A percentile compares a stretch with the other conserved stretches of the same genome.
Conservation (phyloP, 2,113 vertebrate genomes). For the Ginglymostoma cirratum region DNA sequence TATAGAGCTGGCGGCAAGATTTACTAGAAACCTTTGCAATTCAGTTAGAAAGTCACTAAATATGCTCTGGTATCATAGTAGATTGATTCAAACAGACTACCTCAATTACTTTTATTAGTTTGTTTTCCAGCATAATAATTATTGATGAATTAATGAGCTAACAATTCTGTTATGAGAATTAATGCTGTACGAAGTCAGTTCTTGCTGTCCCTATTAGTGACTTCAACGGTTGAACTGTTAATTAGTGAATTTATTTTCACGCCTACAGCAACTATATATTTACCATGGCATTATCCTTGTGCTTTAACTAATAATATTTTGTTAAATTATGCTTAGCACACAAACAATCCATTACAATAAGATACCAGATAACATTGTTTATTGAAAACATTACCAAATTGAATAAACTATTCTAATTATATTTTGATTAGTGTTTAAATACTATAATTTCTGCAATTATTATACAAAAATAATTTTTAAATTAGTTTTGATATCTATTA, state of each 20-base stretch:
- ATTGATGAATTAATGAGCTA: background rate
- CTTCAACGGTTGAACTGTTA: background rate
- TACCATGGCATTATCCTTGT: background rate
- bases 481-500: background rate
- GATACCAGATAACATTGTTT: background rate
- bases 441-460: background rate
- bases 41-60: background rate
- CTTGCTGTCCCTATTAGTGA: background rate
- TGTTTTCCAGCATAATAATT: background rate
- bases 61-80: background rate
- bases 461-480: background rate
- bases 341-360: background rate
- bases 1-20: background rate
- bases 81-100: background rate
- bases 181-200: background rate
- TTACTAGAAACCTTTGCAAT: background rate
- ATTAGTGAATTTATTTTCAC: background rate
- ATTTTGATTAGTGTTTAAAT: background rate
- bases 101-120: background rate
- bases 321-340: background rate
- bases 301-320: constrained; percentile 2
- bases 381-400: background rate
- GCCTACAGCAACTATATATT: background rate
- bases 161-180: background rate
- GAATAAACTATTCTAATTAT: background rate